Base-by-base conservation (phyloP, 2,797 vertebrate genomes). In the Loriculus beryllinus region DNA sequence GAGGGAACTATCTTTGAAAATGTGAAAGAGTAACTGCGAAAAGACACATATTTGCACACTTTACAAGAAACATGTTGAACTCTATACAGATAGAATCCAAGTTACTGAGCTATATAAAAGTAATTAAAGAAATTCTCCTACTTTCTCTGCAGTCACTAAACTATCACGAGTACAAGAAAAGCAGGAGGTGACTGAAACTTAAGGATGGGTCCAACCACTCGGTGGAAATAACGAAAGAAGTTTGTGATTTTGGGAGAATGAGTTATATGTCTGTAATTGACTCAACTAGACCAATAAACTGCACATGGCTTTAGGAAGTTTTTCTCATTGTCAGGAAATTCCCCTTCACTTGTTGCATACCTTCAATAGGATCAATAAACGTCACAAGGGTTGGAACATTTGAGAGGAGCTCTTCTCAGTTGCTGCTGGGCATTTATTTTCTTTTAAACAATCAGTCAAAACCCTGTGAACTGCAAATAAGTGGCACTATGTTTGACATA, bases 41-140 rank as follows among this genome's bases (percentile, higher is more conserved):
- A 86, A 93, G 87, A 81, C 91, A 60, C 77, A 57, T 87, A 92
- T 92, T 95, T 95, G 70, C 87, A 92, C 95, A 95, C 89, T 94
- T 91, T 83, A 48, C n/a, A 76, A 22, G 77, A 94, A 94, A 75
- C 59, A 40, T 33, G n/a, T 42, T 91, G 59, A 79, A 64, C 67
- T 95, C 82, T 7, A 33, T 48, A 57, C 1, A 9, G 79, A 84
- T 8, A 49, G 79, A 90, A 91, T 77, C 76, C 87, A 83, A 96
- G 82, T 78, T 37, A 90, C 69, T 0, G 10, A 94, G 85, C 39
- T 81, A 86, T 20, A 78, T 69, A 78, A 85, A 78, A 93, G 28
- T 52, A 80, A 95, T 92, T 91, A 56, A 86, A 78, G 54, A 91
- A 87, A 91, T 60, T 29, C 26, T 90, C 10, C 29, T 88, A 28